These are phyloP conservation scores for Cheilosia urbana DNA, from an alignment of 2,888 invertebrate genomes.

Conservation along the genomic window DNA sequence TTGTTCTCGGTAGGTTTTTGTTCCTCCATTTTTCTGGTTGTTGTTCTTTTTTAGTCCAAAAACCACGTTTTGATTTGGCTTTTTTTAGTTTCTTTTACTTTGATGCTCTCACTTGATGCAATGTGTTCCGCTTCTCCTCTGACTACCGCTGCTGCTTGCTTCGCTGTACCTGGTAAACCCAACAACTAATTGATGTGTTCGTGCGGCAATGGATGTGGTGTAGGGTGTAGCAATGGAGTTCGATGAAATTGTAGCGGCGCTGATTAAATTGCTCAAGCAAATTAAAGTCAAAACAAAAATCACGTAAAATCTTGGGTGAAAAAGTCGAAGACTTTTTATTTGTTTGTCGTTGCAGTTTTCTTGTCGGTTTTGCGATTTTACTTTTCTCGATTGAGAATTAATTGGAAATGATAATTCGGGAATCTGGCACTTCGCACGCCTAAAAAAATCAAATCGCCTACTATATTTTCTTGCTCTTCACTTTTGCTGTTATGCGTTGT, in stretches of 20 bases:
- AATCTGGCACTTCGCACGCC: conserved; percentile 72
- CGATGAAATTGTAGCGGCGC: conserved; percentile 39
- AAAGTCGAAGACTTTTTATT: conserved; percentile 18
- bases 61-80: conserved; percentile 71
- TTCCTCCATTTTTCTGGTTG: conserved; percentile 70
- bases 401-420: conserved; percentile 60
- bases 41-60: conserved; percentile 55
- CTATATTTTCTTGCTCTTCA: conserved; percentile 57
- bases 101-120: conserved; percentile 68
- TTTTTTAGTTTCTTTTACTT: conserved; percentile 42
- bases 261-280: conserved; percentile 26
- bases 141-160: conserved; percentile 46
- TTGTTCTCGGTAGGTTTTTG: conserved; percentile 79
- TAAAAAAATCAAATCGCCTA: conserved; percentile 72
- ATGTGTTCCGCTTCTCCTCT: conserved; percentile 64
- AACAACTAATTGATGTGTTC: conserved; percentile 50
- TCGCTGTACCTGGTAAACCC: conserved; percentile 42
- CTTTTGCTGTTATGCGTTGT: conserved; percentile 13
- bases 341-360: conserved; percentile 26
- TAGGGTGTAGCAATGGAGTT: conserved; percentile 53
- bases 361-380: conserved; percentile 30
- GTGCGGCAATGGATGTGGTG: conserved; percentile 41
- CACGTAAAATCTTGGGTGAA: conserved; percentile 27
- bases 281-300: conserved; percentile 48
- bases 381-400: conserved; percentile 51